Evolutionary conservation across 2,113 vertebrate genomes (phyloP).

Genomic region (Pelecanus crispus): DNA sequence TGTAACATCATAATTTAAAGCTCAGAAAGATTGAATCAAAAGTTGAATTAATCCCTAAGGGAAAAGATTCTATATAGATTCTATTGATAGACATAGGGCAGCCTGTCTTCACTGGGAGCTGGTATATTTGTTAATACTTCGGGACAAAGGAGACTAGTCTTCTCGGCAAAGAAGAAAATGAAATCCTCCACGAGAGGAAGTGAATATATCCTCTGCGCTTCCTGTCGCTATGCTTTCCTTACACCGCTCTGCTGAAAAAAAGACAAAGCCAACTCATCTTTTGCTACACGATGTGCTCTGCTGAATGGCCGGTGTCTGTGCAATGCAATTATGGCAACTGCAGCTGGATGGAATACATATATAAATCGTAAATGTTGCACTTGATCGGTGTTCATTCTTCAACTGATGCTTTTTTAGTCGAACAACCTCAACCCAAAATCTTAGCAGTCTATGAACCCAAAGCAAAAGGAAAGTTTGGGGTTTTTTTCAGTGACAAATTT

Average conservation of each 20-base stretch:
- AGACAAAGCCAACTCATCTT: not conserved
- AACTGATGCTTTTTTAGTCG: not conserved
- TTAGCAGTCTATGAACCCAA: not conserved
- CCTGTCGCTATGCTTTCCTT: not conserved
- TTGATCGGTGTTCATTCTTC: not conserved
- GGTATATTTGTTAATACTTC: constrained; percentile 64
- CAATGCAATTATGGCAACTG: not conserved
- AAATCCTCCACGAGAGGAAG: not conserved
- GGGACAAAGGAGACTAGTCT: constrained; percentile 31
- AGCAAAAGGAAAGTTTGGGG: not conserved
- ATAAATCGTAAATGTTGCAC: not conserved
- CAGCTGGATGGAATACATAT: not conserved
- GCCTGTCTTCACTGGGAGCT: constrained; percentile 58
- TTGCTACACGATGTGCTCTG: not conserved
- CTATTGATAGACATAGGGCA: constrained; percentile 70
- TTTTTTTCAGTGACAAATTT: not conserved
- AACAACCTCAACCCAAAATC: not conserved
- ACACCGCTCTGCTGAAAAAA: not conserved
- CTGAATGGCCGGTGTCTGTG: not conserved
- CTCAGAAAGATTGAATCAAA: constrained; percentile 83
- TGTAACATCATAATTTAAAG: constrained; percentile 82
- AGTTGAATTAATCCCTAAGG: constrained; percentile 81
- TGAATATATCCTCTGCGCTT: not conserved
- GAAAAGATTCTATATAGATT: constrained; percentile 75
- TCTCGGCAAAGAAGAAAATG: constrained; percentile 31